Evolutionary conservation across 2,888 invertebrate species (phyloP), one percentile per base, ranked within the genome.

Genomic region (Cataglyphis livida): DNA sequence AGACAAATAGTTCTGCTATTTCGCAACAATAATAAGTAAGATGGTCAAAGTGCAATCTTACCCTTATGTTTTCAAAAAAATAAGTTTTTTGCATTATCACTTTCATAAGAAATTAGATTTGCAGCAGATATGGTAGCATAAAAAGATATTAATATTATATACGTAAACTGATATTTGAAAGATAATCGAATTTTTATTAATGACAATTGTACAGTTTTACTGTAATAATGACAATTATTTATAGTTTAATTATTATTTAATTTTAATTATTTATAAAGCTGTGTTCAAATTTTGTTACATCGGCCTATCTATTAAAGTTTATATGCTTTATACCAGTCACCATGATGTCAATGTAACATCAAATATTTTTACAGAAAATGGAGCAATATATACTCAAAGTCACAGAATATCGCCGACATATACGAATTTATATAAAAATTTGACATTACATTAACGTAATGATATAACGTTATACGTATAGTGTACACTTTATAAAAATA

Each of bases 21-120:
- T 61, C 51, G 28, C n/a, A 35, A 18, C 21, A 59, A 70, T 70
- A 48, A 79, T 44, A 68, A 57, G 1, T 68, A 44, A n/a, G 10
- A 35, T 15, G 7, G 1, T 35, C 4, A 18, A 25, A 48, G 15
- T 35, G 7, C 25, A 44, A 21, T 32, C 5, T 66, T 18, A 0
- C 6, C 1, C 51, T 21, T 38, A 18, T n/a, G 7, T 2, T 54
- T 54, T 28, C 4, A n/a, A 35, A 38, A 12, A 3, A 38, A 61
- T 5, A 15, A 74, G 21, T 28, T 32, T 65, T 35, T 75, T 62
- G 32, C 44, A 12, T 4, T 21, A 51, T 12, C 0, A 21, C 3
- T 75, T 57, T 28, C 41, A 32, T 6, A 12, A 5, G 15, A 32
- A 35, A 38, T 65, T 62, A 18, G 12, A 78, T 66, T 41, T 57